Evolutionary conservation across 2,797 vertebrate species (phyloP).

Genomic region (Smutsia temminckii): DNA sequence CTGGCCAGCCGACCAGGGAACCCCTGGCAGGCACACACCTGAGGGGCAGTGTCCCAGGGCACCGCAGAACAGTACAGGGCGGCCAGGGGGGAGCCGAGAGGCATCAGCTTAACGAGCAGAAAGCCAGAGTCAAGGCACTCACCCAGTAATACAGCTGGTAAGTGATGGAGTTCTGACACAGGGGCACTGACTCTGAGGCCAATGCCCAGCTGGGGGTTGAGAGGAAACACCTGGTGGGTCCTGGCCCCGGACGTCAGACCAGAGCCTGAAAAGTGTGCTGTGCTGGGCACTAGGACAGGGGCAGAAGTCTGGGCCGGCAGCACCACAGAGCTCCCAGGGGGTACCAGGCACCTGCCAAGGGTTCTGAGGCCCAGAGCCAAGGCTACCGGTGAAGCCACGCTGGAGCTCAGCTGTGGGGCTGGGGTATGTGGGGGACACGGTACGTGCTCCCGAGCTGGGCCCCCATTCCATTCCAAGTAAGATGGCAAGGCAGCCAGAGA

Average conservation of each 20-base stretch:
- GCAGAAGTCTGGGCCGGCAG: not conserved
- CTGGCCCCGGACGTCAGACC: not conserved
- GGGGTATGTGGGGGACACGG: fast-evolving
- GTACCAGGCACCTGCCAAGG: not conserved
- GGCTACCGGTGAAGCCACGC: not conserved
- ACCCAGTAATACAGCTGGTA: not conserved
- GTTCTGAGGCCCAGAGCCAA: not conserved
- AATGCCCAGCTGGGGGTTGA: not conserved
- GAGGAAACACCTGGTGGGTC: not conserved
- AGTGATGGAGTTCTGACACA: not conserved
- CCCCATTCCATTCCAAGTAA: not conserved
- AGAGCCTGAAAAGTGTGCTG: not conserved
- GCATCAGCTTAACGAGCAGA: not conserved
- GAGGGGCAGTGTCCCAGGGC: not conserved
- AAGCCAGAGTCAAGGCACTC: not conserved
- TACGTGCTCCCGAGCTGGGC: not conserved
- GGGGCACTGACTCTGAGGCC: not conserved
- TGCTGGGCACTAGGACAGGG: not conserved
- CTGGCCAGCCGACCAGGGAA: not conserved
- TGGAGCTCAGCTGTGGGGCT: not conserved
- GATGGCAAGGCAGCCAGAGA: not conserved
- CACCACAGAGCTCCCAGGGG: not conserved
- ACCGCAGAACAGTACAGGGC: not conserved
- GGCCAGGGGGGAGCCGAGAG: not conserved
- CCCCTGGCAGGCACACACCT: not conserved